Evolutionary conservation across 2,113 vertebrate genomes (phyloP).

Genomic region (Petaurus breviceps): DNA sequence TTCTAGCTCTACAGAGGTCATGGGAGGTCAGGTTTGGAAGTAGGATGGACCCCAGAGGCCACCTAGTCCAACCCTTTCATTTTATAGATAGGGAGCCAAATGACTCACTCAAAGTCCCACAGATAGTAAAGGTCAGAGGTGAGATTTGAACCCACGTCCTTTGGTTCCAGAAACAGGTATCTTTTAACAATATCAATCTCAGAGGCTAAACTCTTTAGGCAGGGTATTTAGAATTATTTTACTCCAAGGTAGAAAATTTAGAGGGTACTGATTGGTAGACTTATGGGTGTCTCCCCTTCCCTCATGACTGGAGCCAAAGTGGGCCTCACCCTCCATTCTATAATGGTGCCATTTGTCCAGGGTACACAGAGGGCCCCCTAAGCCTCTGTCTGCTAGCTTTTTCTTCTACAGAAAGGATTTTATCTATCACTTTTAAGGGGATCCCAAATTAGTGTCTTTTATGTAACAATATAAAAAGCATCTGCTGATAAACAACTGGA

Average conservation of each 20-base stretch:
- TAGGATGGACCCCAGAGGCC: no score
- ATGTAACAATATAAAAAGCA: neutral
- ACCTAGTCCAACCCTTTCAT: neutral
- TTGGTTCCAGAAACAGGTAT: neutral
- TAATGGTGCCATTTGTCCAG: neutral
- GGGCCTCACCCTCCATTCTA: no score
- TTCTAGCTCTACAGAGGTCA: no score
- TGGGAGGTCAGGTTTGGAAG: no score
- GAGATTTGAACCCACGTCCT: neutral
- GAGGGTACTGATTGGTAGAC: neutral
- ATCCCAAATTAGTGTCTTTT: neutral
- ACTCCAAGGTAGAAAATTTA: neutral
- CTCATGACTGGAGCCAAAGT: neutral
- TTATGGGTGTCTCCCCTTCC: no score
- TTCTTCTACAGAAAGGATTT: neutral
- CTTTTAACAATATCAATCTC: neutral
- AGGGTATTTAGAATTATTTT: neutral
- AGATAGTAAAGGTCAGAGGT: neutral
- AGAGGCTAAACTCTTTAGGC: neutral
- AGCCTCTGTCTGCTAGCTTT: no score
- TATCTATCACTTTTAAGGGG: neutral
- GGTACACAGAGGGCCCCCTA: neutral
- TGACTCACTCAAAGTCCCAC: neutral
- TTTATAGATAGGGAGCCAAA: neutral
- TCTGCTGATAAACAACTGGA: neutral